phyloP scores from a whole-genome alignment of 2,888 invertebrate genomes.

The Leucania comma region DNA sequence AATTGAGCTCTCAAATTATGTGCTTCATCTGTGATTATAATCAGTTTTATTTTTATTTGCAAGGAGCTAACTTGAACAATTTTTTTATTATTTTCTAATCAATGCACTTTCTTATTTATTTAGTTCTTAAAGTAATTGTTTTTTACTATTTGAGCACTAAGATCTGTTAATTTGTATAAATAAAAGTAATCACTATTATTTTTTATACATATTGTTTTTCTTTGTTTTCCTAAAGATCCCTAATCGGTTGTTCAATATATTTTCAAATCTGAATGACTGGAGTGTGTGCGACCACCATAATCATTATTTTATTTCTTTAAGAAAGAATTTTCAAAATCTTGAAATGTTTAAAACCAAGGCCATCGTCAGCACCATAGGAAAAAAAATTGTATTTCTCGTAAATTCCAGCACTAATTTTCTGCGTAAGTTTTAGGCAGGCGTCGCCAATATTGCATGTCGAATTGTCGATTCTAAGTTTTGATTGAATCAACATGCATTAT shows the following conservation, averaged over 20 bases:
- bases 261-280: background rate
- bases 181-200: slow-evolving; percentile 83
- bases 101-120: slow-evolving; percentile 89
- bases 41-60: slow-evolving; percentile 82
- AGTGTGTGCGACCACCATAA: background rate
- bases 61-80: slow-evolving; percentile 86
- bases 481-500: too few species aligned
- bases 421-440: too few species aligned
- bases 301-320: too few species aligned
- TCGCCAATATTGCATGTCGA: too few species aligned
- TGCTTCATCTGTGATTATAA: slow-evolving; percentile 88
- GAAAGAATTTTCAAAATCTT: too few species aligned
- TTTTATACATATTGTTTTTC: slow-evolving; percentile 70
- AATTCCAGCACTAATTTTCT: too few species aligned
- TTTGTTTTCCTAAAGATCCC: slow-evolving; percentile 1
- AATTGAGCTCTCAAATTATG: slow-evolving; percentile 84
- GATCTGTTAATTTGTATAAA: slow-evolving; percentile 90
- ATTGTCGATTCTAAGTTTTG: too few species aligned
- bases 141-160: slow-evolving; percentile 88
- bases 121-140: slow-evolving; percentile 86
- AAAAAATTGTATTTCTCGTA: too few species aligned
- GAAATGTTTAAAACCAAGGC: too few species aligned
- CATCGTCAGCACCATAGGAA: too few species aligned
- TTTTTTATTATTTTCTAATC: slow-evolving; percentile 79
- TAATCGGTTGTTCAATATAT: background rate